Evolutionary conservation across 1,140 invertebrate species (phyloP), one percentile per base, ranked within the genome.

Genomic region (Anagrus nilaparvatae): DNA sequence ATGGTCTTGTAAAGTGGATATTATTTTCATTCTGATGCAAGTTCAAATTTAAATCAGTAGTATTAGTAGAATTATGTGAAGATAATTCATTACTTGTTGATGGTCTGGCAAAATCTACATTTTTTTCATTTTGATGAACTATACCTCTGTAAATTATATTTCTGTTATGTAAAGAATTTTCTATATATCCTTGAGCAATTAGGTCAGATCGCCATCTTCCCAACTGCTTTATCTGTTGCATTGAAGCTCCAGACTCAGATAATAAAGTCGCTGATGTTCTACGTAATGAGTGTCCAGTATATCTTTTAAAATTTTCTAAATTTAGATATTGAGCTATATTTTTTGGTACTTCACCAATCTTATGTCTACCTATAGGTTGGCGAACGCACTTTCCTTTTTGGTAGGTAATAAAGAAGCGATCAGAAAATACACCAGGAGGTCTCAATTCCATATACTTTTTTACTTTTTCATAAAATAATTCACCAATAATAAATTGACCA

Each of bases 381-480:
- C 41, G 44, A 37, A 29, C 20, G 41, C 50, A 52, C 44, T 47
- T 49, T 16, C 47, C 50, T 41, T 43, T 43, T 13, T 29, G 18
- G 42, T 47, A 52, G 14, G 49, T 32, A 27, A 52, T 43, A 32
- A 52, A 52, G 33, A 52, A 46, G 18, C 31, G 37, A 16, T 46
- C 29, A 10, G 25, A 34, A 36, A 28, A 32, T 38, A 42, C 14
- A 29, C 49, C 40, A 14, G 18, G 20, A 33, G 47, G 47, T 38
- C 47, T 46, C 29, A 52, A 44, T 30, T 32, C 34, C 28, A 38
- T 16, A 40, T 52, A 52, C 34, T 46, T 51, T 38, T 46, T 41
- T 16, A 46, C 30, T 32, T 36, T 46, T n/a, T 49, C 42, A 27
- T 45, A 45, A 32, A 44, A 46, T 29, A 42, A 37, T 24, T 37